Conservation (phyloP, 35 echinoderm and acorn worm genomes). For the Stichopus chloronotus region DNA sequence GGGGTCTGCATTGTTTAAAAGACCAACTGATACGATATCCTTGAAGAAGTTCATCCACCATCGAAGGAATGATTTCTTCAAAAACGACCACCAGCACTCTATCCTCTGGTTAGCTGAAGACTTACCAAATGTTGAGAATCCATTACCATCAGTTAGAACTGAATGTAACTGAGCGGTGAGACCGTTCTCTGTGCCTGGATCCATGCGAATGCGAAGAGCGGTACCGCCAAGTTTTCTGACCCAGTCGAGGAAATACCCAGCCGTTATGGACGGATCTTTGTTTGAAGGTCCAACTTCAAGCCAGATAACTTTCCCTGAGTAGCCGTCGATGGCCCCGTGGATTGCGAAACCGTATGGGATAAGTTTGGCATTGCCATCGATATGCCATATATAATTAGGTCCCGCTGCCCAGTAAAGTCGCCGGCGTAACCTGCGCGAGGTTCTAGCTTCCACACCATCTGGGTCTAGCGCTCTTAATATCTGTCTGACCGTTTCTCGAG, state of each 20-base stretch:
- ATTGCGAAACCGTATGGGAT: conserved; percentile 70
- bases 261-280: conserved; percentile 62
- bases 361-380: conserved; percentile 73
- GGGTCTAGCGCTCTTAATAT: conserved; percentile 46
- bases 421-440: conserved; percentile 19
- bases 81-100: conserved; percentile 61
- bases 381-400: conserved; percentile 70
- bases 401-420: conserved; percentile 46
- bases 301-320: conserved; percentile 68
- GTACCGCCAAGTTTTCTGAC: conserved; percentile 27
- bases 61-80: conserved; percentile 5
- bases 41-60: conserved; percentile 63
- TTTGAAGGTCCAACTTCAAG: conserved; percentile 62
- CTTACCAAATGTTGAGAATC: conserved; percentile 50
- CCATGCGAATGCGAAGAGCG: conserved; percentile 19
- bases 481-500: conserved; percentile 33
- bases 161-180: background rate
- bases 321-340: conserved; percentile 71
- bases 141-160: background rate
- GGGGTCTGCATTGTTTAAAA: conserved; percentile 43
- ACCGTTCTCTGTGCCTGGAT: conserved; percentile 1
- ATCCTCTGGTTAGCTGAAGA: conserved; percentile 63
- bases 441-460: conserved; percentile 52
- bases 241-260: conserved; percentile 51
- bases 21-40: conserved; percentile 52